phyloP scores from a whole-genome alignment of 2,888 invertebrate species.

The Erynnis tages region DNA sequence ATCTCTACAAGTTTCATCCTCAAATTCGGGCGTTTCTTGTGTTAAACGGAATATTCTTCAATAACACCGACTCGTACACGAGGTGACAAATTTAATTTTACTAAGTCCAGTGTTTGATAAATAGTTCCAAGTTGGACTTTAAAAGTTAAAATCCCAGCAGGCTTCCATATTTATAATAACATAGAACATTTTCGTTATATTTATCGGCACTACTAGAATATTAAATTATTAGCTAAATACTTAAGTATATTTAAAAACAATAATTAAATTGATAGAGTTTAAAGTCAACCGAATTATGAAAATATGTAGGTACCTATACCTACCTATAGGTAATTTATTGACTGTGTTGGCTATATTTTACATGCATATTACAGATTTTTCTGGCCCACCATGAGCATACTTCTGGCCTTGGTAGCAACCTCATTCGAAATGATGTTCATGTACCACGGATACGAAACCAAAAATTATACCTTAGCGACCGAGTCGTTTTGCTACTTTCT shows the following conservation, averaged over 20 bases:
- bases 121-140: no score
- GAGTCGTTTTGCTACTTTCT: constrained; percentile 59
- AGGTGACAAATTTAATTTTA: constrained; percentile 41
- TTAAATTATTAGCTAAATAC: no score
- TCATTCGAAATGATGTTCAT: constrained; percentile 8
- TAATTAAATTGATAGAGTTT: no score
- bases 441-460: constrained; percentile 3
- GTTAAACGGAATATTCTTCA: constrained; percentile 54
- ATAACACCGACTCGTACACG: constrained; percentile 43
- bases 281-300: no score
- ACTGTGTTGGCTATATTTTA: neutral
- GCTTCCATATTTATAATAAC: no score
- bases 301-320: neutral
- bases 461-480: constrained; percentile 53
- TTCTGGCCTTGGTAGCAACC: constrained; percentile 35
- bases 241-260: no score
- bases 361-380: constrained; percentile 44
- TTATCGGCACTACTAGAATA: no score
- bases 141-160: no score
- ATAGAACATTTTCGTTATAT: no score
- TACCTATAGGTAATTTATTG: neutral
- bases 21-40: constrained; percentile 48
- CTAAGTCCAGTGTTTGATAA: neutral
- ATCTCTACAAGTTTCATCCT: constrained; percentile 55
- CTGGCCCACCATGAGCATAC: constrained; percentile 42